These are phyloP conservation scores for Artibeus jamaicensis DNA, from an alignment of 2,797 vertebrate species.

Conservation along the genomic window DNA sequence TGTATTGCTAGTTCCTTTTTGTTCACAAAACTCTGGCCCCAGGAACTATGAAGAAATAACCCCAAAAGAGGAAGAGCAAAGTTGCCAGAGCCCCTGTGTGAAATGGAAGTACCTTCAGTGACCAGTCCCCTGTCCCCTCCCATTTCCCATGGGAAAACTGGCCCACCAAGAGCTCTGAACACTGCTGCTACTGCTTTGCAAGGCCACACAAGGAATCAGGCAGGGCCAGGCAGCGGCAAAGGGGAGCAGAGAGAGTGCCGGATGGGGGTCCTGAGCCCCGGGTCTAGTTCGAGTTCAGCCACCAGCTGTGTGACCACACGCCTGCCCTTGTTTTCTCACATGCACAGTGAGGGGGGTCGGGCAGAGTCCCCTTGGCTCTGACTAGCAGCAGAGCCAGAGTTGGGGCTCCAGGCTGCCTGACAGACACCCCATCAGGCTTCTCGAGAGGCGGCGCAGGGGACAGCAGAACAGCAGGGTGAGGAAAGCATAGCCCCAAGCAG, in stretches of 20 bases:
- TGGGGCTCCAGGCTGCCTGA: not conserved
- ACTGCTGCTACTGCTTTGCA: not conserved
- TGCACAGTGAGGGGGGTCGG: not conserved
- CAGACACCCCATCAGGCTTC: not conserved
- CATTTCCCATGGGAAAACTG: not conserved
- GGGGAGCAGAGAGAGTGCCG: not conserved
- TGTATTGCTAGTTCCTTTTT: conserved; percentile 27
- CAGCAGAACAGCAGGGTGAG: not conserved
- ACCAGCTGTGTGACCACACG: not conserved
- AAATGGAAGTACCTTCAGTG: not conserved
- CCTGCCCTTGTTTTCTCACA: not conserved
- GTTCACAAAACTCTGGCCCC: not conserved
- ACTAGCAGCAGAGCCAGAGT: not conserved
- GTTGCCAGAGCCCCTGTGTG: not conserved
- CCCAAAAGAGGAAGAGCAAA: conserved; percentile 55
- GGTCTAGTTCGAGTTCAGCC: not conserved
- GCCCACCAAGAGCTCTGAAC: not conserved
- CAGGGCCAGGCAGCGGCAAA: not conserved
- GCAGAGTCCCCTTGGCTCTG: not conserved
- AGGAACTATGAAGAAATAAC: conserved; percentile 65
- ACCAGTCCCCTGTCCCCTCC: not conserved
- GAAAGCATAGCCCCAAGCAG: not conserved
- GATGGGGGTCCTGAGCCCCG: not conserved
- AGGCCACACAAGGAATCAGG: not conserved
- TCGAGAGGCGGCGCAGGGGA: not conserved